phyloP scores from a whole-genome alignment of 1,140 invertebrate species.

The Druon quercuslanigerum region DNA sequence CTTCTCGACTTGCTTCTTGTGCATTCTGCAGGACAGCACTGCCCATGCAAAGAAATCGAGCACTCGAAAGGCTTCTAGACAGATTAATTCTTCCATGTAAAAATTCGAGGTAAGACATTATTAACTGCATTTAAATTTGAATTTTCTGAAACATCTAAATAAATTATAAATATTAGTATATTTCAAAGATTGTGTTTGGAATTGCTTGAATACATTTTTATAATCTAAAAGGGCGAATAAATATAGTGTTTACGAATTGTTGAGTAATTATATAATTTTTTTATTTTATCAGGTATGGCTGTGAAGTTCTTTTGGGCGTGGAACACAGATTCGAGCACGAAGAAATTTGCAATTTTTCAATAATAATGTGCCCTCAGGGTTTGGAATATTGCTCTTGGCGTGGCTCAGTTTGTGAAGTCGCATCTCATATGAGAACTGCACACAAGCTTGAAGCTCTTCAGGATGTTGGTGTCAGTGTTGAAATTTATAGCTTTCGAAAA shows the following conservation, averaged over 20 bases:
- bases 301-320: conserved; percentile 36
- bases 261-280: conserved; percentile 16
- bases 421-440: conserved; percentile 39
- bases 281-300: conserved; percentile 47
- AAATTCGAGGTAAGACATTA: conserved; percentile 39
- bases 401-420: conserved; percentile 40
- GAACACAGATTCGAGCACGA: conserved; percentile 50
- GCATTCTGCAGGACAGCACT: conserved; percentile 46
- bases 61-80: conserved; percentile 49
- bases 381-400: conserved; percentile 45
- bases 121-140: not conserved
- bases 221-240: not conserved
- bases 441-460: conserved; percentile 43
- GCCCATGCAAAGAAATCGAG: conserved; percentile 40
- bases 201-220: conserved; percentile 1
- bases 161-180: not conserved
- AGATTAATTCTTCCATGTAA: conserved; percentile 44
- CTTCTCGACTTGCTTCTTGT: conserved; percentile 40
- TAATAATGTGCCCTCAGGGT: conserved; percentile 39
- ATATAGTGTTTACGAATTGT: conserved; percentile 30
- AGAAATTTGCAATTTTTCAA: conserved; percentile 42
- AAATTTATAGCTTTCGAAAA: conserved; percentile 47
- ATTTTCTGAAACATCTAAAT: not conserved
- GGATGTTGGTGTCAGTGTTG: conserved; percentile 39
- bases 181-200: not conserved